Evolutionary conservation across 2,113 vertebrate genomes (phyloP).

Genomic region (Nothobranchius kuhntae): DNA sequence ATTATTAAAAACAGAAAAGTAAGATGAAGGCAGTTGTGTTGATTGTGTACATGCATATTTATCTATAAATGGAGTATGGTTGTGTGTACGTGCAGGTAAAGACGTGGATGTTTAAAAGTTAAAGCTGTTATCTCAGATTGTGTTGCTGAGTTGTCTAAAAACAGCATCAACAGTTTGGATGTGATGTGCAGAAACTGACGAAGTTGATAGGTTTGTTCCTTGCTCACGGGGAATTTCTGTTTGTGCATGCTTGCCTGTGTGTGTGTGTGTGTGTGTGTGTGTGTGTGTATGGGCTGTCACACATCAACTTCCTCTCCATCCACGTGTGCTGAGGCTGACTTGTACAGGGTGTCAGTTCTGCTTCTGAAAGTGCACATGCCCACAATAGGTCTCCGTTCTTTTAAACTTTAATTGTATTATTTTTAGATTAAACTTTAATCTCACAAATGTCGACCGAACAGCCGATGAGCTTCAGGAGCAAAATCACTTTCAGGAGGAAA

Average conservation of each 20-base stretch:
- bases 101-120: neutral
- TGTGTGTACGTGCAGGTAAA: neutral
- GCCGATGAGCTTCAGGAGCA: constrained; percentile 91
- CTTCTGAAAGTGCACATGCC: constrained; percentile 74
- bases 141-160: neutral
- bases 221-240: constrained; percentile 25
- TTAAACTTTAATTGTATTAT: neutral
- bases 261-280: constrained; percentile 10
- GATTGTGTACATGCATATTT: neutral
- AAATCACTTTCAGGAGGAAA: constrained; percentile 88
- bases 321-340: constrained; percentile 58
- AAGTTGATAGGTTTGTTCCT: neutral
- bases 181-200: neutral
- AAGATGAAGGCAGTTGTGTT: neutral
- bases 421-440: neutral
- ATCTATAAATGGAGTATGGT: too few relatives aligned
- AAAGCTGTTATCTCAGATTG: neutral
- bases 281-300: constrained; percentile 39
- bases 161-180: neutral
- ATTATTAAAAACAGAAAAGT: neutral
- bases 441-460: neutral
- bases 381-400: constrained; percentile 2
- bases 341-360: constrained; percentile 58
- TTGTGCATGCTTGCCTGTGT: neutral
- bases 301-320: constrained; percentile 73